A percentile compares a stretch with the other conserved stretches of the same genome.
These are phyloP conservation scores for Amphipoea oculea DNA, from an alignment of 2,888 invertebrate genomes.

Conservation along the genomic window DNA sequence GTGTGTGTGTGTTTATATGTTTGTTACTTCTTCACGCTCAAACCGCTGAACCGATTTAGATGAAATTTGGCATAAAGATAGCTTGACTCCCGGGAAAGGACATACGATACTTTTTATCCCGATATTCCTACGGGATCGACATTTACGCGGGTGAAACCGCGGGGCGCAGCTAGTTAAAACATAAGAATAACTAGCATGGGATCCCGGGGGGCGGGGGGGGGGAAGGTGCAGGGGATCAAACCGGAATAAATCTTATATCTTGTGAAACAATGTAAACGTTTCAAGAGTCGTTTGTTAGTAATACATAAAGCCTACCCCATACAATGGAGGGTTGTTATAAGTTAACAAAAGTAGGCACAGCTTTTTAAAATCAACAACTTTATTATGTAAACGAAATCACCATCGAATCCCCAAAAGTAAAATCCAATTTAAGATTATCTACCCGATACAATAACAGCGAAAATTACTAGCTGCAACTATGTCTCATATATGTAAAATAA, in stretches of 20 bases:
- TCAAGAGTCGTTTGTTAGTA: background rate
- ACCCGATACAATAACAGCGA: constrained; percentile 72
- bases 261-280: background rate
- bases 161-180: no score
- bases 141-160: no score
- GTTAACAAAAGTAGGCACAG: background rate
- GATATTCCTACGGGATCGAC: no score
- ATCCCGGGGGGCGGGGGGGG: no score
- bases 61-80: no score
- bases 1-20: no score
- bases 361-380: constrained; percentile 25
- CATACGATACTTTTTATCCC: no score
- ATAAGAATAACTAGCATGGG: no score
- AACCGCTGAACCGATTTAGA: no score
- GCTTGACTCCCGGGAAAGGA: no score
- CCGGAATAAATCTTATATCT: background rate
- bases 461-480: constrained; percentile 87
- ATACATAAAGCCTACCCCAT: background rate
- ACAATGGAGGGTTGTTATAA: background rate
- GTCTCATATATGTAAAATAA: constrained; percentile 90
- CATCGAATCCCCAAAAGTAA: constrained; percentile 51
- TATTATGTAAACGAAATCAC: constrained; percentile 36
- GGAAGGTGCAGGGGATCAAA: no score
- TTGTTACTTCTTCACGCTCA: no score
- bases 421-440: constrained; percentile 61